Percentiles rank a stretch among this genome's conserved stretches.
Conservation (phyloP, 1,140 invertebrate genomes). For the Bombus pascuorum region DNA sequence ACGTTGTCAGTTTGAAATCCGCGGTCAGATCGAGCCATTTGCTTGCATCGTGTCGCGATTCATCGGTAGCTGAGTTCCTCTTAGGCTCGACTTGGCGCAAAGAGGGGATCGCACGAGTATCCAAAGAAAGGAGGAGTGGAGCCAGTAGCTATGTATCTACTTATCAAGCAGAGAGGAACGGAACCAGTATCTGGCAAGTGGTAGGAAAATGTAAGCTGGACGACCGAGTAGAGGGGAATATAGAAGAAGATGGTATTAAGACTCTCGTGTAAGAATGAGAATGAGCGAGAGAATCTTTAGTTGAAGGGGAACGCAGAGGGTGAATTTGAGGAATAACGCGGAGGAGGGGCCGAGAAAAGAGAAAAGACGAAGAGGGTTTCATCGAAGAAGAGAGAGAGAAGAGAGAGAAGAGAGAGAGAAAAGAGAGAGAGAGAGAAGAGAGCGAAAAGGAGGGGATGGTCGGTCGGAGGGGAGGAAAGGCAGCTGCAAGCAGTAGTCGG, state of each 20-base stretch:
- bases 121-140: not conserved
- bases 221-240: not conserved
- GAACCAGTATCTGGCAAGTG: not conserved
- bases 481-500: constrained; percentile 31
- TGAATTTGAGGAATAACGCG: not conserved
- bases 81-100: not conserved
- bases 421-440: not conserved
- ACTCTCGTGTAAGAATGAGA: not conserved
- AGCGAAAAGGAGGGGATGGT: not conserved
- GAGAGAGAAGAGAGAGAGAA: not conserved
- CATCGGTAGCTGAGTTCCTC: not conserved
- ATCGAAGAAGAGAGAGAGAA: not conserved
- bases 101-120: not conserved
- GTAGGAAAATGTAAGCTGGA: constrained; percentile 13
- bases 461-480: constrained; percentile 13
- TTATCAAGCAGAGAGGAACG: not conserved
- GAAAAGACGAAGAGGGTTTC: not conserved
- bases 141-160: not conserved
- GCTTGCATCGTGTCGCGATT: not conserved
- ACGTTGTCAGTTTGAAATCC: not conserved
- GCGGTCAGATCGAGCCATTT: not conserved
- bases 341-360: not conserved
- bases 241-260: not conserved
- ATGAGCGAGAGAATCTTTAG: not conserved
- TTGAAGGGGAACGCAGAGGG: constrained; percentile 3